Percentiles rank a stretch among this genome's conserved stretches.
These are phyloP conservation scores for Pipistrellus nathusii DNA, from an alignment of 2,797 vertebrate genomes.

Conservation along the genomic window DNA sequence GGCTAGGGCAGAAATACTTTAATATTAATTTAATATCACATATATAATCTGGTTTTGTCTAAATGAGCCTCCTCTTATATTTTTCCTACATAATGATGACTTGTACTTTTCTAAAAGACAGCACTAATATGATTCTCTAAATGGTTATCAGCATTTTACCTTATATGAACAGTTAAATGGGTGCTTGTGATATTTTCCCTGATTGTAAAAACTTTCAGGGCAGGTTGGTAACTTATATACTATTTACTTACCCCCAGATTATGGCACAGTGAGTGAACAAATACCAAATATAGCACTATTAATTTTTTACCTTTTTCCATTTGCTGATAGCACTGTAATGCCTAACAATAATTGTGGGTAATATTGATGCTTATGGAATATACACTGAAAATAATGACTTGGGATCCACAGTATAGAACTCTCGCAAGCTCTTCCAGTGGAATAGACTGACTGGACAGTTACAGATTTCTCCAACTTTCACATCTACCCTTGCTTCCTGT, in stretches of 20 bases:
- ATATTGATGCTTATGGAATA: not conserved
- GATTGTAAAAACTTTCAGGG: constrained; percentile 46
- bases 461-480: constrained; percentile 41
- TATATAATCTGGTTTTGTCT: constrained; percentile 29
- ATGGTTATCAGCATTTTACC: constrained; percentile 46
- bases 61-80: constrained; percentile 46
- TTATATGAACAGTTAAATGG: constrained; percentile 46
- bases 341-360: constrained; percentile 30
- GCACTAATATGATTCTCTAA: constrained; percentile 44
- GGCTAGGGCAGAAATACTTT: not conserved
- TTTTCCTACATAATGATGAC: constrained; percentile 42
- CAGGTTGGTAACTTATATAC: not conserved
- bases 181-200: not conserved
- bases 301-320: constrained; percentile 32
- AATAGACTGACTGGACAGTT: constrained; percentile 2
- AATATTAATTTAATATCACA: constrained; percentile 64
- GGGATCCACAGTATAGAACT: not conserved
- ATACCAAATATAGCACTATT: not conserved
- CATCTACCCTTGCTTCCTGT: not conserved
- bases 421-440: not conserved
- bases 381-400: constrained; percentile 44
- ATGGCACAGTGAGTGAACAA: constrained; percentile 34
- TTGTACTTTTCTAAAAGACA: constrained; percentile 45
- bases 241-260: not conserved
- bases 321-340: constrained; percentile 27